These are phyloP conservation scores for Syngnathoides biaculeatus DNA, from an alignment of 2,113 vertebrate genomes.

Conservation along the genomic window DNA sequence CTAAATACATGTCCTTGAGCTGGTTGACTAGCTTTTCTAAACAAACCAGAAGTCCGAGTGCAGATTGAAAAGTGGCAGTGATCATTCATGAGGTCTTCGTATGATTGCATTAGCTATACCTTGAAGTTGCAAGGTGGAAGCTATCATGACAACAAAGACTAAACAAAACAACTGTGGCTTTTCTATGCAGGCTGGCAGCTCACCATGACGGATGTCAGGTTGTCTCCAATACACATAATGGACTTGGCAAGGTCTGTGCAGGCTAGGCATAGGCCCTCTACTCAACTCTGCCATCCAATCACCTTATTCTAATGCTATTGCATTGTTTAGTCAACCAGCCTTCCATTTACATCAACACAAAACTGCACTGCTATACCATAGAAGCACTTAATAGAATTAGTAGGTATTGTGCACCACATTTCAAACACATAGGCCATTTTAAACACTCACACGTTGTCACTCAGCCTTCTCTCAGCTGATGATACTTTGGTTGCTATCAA, in stretches of 20 bases:
- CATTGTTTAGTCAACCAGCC: slow-evolving; percentile 73
- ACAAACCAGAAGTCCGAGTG: slow-evolving; percentile 22
- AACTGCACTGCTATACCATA: slow-evolving; percentile 49
- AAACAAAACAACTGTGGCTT: slow-evolving; percentile 47
- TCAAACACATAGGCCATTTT: slow-evolving; percentile 64
- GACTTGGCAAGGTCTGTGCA: slow-evolving; percentile 67
- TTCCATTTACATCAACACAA: slow-evolving; percentile 74
- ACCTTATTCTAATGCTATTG: slow-evolving; percentile 75
- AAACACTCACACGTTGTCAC: slow-evolving; percentile 46
- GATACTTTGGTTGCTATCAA: slow-evolving; percentile 42
- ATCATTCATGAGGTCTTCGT: slow-evolving; percentile 34
- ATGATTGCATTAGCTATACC: slow-evolving; percentile 66
- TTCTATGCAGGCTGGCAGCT: slow-evolving; percentile 38
- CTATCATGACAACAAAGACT: slow-evolving; percentile 61
- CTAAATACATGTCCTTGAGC: slow-evolving; percentile 34
- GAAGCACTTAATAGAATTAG: slow-evolving; percentile 77
- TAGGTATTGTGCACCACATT: slow-evolving; percentile 74
- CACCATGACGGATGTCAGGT: slow-evolving; percentile 55
- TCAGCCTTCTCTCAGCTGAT: slow-evolving; percentile 23
- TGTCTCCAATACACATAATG: slow-evolving; percentile 76
- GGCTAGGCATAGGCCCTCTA: slow-evolving; percentile 50
- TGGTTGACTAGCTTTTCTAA: slow-evolving; percentile 25
- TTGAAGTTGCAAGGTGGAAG: slow-evolving; percentile 51
- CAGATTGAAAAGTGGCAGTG: slow-evolving; percentile 32
- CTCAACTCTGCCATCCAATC: slow-evolving; percentile 72